Percentiles rank a stretch among this genome's conserved stretches.
Evolutionary conservation across 2,113 vertebrate species (phyloP).

Genomic region (Microcebus tavaratra): DNA sequence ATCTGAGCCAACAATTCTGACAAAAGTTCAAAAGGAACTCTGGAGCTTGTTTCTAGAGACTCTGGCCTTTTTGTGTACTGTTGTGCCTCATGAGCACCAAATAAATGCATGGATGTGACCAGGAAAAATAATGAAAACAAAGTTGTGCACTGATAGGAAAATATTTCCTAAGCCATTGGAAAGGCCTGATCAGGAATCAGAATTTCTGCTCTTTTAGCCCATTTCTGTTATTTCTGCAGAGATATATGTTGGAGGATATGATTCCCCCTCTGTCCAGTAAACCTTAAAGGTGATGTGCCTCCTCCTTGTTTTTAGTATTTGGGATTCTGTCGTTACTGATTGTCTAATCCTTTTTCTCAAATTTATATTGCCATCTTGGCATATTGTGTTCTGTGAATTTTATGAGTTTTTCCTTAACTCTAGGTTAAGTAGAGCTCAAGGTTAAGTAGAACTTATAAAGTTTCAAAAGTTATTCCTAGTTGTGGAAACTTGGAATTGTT

Average conservation of each 20-base stretch:
- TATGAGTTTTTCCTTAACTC: too few species aligned
- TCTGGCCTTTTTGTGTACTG: not conserved
- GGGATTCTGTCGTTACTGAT: too few species aligned
- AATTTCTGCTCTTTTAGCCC: not conserved
- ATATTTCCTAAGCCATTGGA: not conserved
- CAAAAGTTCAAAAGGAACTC: not conserved
- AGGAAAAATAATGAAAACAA: not conserved
- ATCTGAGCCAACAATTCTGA: not conserved
- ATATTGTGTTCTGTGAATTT: too few species aligned
- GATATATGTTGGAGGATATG: too few species aligned
- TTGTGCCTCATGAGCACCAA: not conserved
- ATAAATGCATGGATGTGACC: not conserved
- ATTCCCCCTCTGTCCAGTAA: not conserved
- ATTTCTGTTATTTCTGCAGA: not conserved
- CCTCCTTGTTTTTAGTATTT: not conserved
- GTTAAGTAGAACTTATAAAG: too few species aligned
- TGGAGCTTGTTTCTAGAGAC: not conserved
- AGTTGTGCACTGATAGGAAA: not conserved
- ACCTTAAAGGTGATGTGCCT: not conserved
- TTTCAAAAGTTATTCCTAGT: too few species aligned
- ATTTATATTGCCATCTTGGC: too few species aligned
- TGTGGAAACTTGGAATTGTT: too few species aligned
- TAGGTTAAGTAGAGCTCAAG: too few species aligned
- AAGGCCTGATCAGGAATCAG: not conserved
- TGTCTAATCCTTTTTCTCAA: too few species aligned